A percentile compares a stretch with the other conserved stretches of the same genome.
phyloP scores from a whole-genome alignment of 2,113 vertebrate species.

The Eleginops maclovinus region DNA sequence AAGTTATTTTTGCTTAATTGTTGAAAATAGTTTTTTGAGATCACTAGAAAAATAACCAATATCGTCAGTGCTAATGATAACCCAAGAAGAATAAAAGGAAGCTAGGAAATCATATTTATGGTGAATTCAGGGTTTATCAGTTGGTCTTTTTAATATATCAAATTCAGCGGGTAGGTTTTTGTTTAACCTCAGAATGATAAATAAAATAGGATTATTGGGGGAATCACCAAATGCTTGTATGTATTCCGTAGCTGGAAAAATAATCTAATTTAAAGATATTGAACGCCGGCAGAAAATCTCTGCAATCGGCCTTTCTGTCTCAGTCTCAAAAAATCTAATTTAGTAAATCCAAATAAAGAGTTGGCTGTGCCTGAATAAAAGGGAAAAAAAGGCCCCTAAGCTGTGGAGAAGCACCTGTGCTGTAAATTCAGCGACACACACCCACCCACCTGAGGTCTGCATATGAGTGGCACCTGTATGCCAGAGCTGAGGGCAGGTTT shows the following conservation, averaged over 20 bases:
- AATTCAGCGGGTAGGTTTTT: conserved; percentile 11
- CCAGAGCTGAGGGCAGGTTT: conserved; percentile 54
- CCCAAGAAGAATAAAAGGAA: neutral
- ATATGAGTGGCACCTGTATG: conserved; percentile 54
- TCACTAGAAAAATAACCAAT: conserved; percentile 9
- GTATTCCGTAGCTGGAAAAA: conserved; percentile 9
- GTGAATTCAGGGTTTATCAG: conserved; percentile 20
- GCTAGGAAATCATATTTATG: conserved; percentile 1
- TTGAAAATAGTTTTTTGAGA: conserved; percentile 25
- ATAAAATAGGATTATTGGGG: neutral
- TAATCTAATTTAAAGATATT: conserved; percentile 43
- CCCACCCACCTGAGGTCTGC: conserved; percentile 37
- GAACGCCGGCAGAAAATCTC: neutral
- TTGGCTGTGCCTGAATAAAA: conserved; percentile 24
- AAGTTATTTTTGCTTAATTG: conserved; percentile 38
- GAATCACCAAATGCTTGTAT: neutral
- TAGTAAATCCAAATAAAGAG: conserved; percentile 51
- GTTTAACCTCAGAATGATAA: conserved; percentile 30
- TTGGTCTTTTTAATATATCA: conserved; percentile 24
- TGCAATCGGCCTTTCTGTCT: neutral
- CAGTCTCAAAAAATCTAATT: conserved; percentile 24
- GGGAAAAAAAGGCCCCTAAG: neutral
- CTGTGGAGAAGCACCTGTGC: conserved; percentile 29
- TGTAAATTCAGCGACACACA: conserved; percentile 1
- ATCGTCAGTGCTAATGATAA: neutral